Base-by-base conservation (phyloP, 2,113 vertebrate genomes). In the Dromiciops gliroides region DNA sequence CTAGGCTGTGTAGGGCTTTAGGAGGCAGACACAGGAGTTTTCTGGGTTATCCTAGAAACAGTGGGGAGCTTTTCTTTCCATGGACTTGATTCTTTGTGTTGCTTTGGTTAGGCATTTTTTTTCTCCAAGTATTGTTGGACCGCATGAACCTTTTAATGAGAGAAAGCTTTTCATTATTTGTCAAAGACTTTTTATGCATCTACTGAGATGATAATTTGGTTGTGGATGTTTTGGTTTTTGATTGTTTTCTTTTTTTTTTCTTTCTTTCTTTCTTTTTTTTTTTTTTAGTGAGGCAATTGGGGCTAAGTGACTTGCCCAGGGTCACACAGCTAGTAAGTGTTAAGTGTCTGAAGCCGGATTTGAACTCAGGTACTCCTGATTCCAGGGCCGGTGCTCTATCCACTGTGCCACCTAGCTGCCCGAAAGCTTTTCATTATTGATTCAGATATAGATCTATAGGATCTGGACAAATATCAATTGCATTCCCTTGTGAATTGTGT, bases 341-440 rank as follows among this genome's bases (percentile, higher is more conserved):
- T n/a, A n/a, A n/a, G n/a, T n/a, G n/a, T n/a, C n/a, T n/a, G n/a
- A n/a, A n/a, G n/a, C n/a, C n/a, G n/a, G n/a, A n/a, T n/a, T n/a
- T n/a, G n/a, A n/a, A n/a, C n/a, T n/a, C n/a, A n/a, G n/a, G n/a
- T n/a, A n/a, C n/a, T n/a, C n/a, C n/a, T n/a, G n/a, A n/a, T n/a
- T n/a, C n/a, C n/a, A n/a, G n/a, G n/a, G n/a, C n/a, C n/a, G n/a
- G n/a, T n/a, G n/a, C n/a, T n/a, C n/a, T n/a, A n/a, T n/a, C n/a
- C n/a, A n/a, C n/a, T n/a, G n/a, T n/a, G n/a, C n/a, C n/a, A n/a
- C n/a, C n/a, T n/a, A n/a, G n/a, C n/a, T n/a, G n/a, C n/a, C n/a
- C n/a, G n/a, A n/a, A n/a, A n/a, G n/a, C n/a, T n/a, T 95, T 56
- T 7, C 10, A 10, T 93, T 60, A 89, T 75, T 93, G 90, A 90